Evolutionary conservation across 2,888 invertebrate genomes (phyloP).

Genomic region (Opisthograptis luteolata): DNA sequence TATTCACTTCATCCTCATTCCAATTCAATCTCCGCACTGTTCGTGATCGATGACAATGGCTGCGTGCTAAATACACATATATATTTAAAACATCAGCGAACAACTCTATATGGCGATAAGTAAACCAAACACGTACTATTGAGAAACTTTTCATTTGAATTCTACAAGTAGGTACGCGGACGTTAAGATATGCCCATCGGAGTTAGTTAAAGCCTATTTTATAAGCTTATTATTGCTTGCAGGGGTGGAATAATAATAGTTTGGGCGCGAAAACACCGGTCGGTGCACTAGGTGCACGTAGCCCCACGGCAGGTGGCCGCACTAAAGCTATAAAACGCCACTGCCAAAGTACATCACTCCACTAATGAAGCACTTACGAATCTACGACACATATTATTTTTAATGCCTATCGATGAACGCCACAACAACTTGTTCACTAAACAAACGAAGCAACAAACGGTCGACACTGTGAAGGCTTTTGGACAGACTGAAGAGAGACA

Average conservation of each 20-base stretch:
- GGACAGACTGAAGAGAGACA: constrained; percentile 58
- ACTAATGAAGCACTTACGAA: constrained; percentile 47
- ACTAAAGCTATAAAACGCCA: constrained; percentile 43
- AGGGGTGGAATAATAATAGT: constrained; percentile 37
- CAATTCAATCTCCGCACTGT: constrained; percentile 63
- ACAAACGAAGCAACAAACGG: constrained; percentile 42
- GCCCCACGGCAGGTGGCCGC: constrained; percentile 61
- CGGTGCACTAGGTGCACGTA: constrained; percentile 35
- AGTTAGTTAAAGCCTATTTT: constrained; percentile 38
- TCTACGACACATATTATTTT: constrained; percentile 45
- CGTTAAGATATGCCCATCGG: constrained; percentile 55
- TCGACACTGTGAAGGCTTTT: constrained; percentile 62
- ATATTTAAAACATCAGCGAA: constrained; percentile 61
- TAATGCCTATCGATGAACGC: constrained; percentile 39
- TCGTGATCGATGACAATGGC: constrained; percentile 67
- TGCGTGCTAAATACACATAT: constrained; percentile 67
- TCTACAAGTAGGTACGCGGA: constrained; percentile 50
- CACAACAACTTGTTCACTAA: constrained; percentile 18
- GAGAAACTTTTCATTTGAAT: constrained; percentile 70
- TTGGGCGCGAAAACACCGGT: constrained; percentile 73
- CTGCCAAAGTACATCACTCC: constrained; percentile 51
- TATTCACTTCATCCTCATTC: constrained; percentile 50
- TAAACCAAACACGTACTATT: constrained; percentile 71
- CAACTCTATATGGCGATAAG: constrained; percentile 72
- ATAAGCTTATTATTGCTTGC: constrained; percentile 31